Base-by-base conservation (phyloP, 2,888 invertebrate species). In the Polymixis lichenea region DNA sequence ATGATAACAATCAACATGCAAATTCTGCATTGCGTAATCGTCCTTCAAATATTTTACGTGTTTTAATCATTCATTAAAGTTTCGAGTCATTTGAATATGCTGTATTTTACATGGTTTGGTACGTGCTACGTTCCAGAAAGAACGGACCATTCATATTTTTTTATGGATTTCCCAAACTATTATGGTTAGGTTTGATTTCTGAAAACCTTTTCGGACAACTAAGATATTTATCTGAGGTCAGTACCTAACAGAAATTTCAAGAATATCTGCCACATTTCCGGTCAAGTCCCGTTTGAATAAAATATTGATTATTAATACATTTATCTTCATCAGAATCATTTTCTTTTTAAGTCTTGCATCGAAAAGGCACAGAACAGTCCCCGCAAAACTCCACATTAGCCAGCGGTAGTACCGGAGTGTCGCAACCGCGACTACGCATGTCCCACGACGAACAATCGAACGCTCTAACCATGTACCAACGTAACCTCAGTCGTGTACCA, bases 361-460 rank as follows among this genome's bases (percentile, higher is more conserved):
- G 9, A n/a, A 49, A 38, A 43, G n/a, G n/a, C 15, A 17, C 17
- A 15, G 46, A 78, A 25, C 49, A 62, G 68, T 77, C 70, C n/a
- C 51, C 51, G 67, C 46, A 72, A 70, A 66, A 49, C 64, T 62
- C 46, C 73, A 60, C 72, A 56, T 60, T 65, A 72, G 38, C 72
- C 25, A 60, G 71, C 64, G 17, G 69, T 62, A 65, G 85, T 73
- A 75, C 64, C 38, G 62, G 72, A 46, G 80, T 91, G 90, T 89
- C 87, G 89, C 87, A 91, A 92, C 89, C 32, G 78, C 77, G 72
- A 75, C 69, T 86, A 88, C 88, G 87, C 87, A 86, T 88, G 91
- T 94, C 91, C 89, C 91, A 91, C 90, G 90, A 86, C 89, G 90
- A 93, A 95, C 95, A 95, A 95, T 95, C 92, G 92, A 92, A 92